phyloP scores from a whole-genome alignment of 2,113 vertebrate species.

The Cochlearius cochlearius region DNA sequence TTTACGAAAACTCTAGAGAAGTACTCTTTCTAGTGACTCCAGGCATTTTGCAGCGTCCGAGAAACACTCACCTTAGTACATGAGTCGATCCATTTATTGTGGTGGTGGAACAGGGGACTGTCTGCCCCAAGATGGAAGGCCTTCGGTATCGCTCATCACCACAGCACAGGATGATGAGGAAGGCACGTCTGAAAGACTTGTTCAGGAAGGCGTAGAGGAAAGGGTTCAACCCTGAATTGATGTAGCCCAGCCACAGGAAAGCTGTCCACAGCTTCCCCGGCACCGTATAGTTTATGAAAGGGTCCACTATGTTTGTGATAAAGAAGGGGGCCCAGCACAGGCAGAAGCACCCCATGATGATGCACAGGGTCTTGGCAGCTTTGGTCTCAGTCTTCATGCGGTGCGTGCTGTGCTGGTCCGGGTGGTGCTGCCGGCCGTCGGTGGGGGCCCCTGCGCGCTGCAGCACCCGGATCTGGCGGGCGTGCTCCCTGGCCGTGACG shows the following conservation, averaged over 20 bases:
- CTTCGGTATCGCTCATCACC: conserved; percentile 90
- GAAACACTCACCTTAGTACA: conserved; percentile 89
- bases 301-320: conserved; percentile 95
- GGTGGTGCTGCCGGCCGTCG: conserved; percentile 70
- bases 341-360: conserved; percentile 99
- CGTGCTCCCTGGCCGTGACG: conserved; percentile 90
- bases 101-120: conserved; percentile 85
- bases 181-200: conserved; percentile 98
- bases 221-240: conserved; percentile 98
- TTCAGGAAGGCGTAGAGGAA: conserved; percentile 99
- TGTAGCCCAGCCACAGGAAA: conserved; percentile 98
- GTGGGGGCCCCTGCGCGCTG: conserved; percentile 85
- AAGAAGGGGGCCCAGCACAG: conserved; percentile 99
- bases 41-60: background rate
- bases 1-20: background rate
- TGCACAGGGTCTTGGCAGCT: conserved; percentile 95
- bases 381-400: conserved; percentile 97
- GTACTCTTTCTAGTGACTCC: background rate
- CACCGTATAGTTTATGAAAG: conserved; percentile 92
- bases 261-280: conserved; percentile 91
- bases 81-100: conserved; percentile 96
- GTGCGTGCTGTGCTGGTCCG: conserved; percentile 88
- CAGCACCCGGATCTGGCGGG: conserved; percentile 89
- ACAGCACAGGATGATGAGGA: conserved; percentile 98
- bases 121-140: conserved; percentile 86